phyloP scores from a whole-genome alignment of 2,888 invertebrate genomes.

The Meiosimyza platycephala region DNA sequence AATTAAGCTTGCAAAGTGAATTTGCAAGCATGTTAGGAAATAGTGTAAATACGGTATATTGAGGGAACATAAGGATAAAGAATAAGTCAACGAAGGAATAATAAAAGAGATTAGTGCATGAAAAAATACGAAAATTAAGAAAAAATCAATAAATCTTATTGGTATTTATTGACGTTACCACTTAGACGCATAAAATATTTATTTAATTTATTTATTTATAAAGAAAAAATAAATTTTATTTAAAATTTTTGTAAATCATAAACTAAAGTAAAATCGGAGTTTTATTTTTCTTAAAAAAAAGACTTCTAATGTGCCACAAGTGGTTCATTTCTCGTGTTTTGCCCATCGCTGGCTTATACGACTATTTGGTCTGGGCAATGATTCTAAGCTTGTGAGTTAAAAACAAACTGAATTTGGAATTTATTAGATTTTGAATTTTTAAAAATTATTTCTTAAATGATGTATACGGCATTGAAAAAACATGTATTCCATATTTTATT shows the following conservation, averaged over 20 bases:
- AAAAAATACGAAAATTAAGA: background rate
- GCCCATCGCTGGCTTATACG: too few species aligned
- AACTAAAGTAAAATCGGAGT: too few species aligned
- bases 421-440: background rate
- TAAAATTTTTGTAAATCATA: too few species aligned
- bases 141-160: slow-evolving; percentile 3
- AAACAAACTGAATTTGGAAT: background rate
- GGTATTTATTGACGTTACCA: background rate
- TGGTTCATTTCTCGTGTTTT: too few species aligned
- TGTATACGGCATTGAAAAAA: background rate
- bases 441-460: background rate
- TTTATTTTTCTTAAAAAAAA: too few species aligned
- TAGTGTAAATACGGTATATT: slow-evolving; percentile 62
- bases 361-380: too few species aligned
- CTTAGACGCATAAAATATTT: background rate
- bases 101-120: background rate
- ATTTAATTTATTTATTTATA: slow-evolving; percentile 9
- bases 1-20: slow-evolving; percentile 57
- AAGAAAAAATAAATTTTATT: background rate
- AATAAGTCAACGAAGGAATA: background rate
- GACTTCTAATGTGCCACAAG: too few species aligned
- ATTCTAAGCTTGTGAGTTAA: background rate
- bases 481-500: too few species aligned
- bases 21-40: slow-evolving; percentile 54
- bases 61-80: slow-evolving; percentile 24